These are phyloP conservation scores for Ptilorrhoa leucosticta DNA, from an alignment of 2,113 vertebrate species.

Conservation along the genomic window DNA sequence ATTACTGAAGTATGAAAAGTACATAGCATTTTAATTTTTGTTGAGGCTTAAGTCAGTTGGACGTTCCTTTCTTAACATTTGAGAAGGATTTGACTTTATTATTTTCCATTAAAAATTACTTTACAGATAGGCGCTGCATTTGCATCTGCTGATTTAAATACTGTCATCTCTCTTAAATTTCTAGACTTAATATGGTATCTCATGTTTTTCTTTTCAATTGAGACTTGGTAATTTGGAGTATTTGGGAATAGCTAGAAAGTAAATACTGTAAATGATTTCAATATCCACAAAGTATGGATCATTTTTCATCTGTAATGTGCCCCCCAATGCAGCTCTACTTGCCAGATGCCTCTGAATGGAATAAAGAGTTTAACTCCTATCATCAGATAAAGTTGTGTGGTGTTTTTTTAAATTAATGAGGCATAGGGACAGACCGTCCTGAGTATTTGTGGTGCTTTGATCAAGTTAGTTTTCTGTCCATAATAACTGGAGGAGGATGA, in stretches of 20 bases:
- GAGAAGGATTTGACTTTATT: conserved; percentile 66
- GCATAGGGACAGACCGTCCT: not conserved
- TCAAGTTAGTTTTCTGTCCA: not conserved
- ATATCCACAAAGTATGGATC: conserved; percentile 74
- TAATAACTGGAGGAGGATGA: not conserved
- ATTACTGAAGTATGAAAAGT: conserved; percentile 75
- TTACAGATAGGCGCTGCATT: conserved; percentile 82
- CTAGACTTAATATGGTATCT: conserved; percentile 87
- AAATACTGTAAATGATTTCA: conserved; percentile 79
- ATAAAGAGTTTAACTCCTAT: conserved; percentile 82
- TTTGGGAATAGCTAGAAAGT: conserved; percentile 79
- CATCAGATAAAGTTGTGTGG: conserved; percentile 39
- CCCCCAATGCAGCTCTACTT: conserved; percentile 92
- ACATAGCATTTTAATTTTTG: conserved; percentile 81
- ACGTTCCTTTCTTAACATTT: conserved; percentile 72
- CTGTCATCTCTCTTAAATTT: conserved; percentile 83
- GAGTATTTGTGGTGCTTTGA: not conserved
- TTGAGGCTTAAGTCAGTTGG: conserved; percentile 75
- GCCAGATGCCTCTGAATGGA: conserved; percentile 97
- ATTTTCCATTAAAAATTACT: conserved; percentile 71
- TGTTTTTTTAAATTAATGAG: conserved; percentile 1
- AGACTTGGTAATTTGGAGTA: conserved; percentile 81
- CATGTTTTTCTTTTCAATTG: conserved; percentile 84
- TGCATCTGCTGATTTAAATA: conserved; percentile 81
- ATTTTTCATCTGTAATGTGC: conserved; percentile 85